Percentiles rank a stretch among this genome's conserved stretches.
phyloP scores from a whole-genome alignment of 2,113 vertebrate genomes.

The Catharus bicknelli region DNA sequence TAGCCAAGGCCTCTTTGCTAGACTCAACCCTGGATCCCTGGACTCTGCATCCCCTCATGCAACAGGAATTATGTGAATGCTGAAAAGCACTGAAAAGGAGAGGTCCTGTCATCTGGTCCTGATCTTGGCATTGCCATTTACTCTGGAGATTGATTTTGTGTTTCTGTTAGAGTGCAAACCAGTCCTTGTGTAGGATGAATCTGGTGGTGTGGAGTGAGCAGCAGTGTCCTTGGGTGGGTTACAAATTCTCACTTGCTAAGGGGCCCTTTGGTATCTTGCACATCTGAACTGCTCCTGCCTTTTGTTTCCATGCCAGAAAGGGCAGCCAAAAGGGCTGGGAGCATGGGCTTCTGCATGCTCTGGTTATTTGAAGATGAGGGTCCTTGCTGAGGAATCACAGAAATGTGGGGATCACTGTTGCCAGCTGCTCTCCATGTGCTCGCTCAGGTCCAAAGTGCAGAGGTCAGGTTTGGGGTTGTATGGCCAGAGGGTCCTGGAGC shows the following conservation, averaged over 20 bases:
- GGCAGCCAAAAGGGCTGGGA: background rate
- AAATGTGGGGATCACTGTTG: background rate
- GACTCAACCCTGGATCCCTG: background rate
- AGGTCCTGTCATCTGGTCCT: background rate
- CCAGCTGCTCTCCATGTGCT: background rate
- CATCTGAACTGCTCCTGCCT: background rate
- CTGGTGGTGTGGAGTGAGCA: background rate
- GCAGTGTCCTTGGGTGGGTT: background rate
- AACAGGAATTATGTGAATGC: rapidly evolving
- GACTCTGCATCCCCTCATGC: background rate
- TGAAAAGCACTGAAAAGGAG: background rate
- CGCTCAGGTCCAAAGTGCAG: rapidly evolving
- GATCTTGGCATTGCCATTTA: background rate
- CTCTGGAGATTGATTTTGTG: background rate
- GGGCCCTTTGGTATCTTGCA: background rate
- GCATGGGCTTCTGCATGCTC: background rate
- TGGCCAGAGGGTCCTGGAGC: background rate
- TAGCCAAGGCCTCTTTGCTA: background rate
- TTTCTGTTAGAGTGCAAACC: background rate
- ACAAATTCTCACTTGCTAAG: background rate
- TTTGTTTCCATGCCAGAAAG: background rate
- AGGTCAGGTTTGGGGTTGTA: background rate
- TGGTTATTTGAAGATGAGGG: background rate
- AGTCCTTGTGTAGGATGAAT: background rate
- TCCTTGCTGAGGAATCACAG: constrained; percentile 16